Conservation (phyloP, 2,797 vertebrate genomes). For the Amblyraja radiata region DNA sequence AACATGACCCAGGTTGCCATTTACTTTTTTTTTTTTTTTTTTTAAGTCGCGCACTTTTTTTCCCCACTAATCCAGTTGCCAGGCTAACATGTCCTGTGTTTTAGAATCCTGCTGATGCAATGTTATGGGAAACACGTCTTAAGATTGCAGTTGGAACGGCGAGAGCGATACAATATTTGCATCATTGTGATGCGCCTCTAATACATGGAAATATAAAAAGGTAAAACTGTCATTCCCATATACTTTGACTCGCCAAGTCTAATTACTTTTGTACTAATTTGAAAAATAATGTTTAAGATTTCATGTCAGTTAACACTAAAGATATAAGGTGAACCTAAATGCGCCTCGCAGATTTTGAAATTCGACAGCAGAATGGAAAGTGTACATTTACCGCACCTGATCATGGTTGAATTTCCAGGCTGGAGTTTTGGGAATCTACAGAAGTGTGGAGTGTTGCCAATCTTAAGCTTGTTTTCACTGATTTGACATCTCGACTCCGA, state of each 20-base stretch:
- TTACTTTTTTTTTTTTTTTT: too few species aligned
- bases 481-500: not conserved
- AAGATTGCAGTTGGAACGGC: slow-evolving; percentile 54
- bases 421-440: too few species aligned
- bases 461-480: not conserved
- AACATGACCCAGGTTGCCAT: too few species aligned
- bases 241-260: not conserved
- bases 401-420: too few species aligned
- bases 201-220: slow-evolving; percentile 65
- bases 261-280: not conserved
- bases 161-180: slow-evolving; percentile 54
- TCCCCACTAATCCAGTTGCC: too few species aligned
- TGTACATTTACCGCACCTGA: too few species aligned
- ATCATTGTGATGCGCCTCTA: slow-evolving; percentile 50
- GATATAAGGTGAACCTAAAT: too few species aligned
- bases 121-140: slow-evolving; percentile 56
- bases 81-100: slow-evolving; percentile 40
- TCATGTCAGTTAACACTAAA: too few species aligned
- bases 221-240: slow-evolving; percentile 45
- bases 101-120: slow-evolving; percentile 48
- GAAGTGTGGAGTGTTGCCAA: too few species aligned
- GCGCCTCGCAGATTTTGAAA: too few species aligned
- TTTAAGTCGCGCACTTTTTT: too few species aligned
- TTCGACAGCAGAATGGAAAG: too few species aligned
- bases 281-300: not conserved